Percentiles rank a stretch among this genome's conserved stretches.
Conservation (phyloP, 2,113 vertebrate genomes). For the Rhodinocichla rosea region DNA sequence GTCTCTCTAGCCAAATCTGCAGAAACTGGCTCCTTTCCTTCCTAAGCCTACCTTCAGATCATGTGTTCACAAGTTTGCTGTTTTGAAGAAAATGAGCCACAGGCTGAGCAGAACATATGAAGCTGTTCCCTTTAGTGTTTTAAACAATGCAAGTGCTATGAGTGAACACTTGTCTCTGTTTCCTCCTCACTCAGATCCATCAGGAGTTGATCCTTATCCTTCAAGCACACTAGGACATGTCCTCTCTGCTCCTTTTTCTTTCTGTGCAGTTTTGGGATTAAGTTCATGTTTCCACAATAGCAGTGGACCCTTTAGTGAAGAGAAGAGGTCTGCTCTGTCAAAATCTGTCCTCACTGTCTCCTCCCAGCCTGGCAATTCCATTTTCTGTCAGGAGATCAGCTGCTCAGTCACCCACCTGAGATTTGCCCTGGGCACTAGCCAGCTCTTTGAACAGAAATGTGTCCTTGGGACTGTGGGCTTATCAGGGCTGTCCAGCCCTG, state of each 20-base stretch:
- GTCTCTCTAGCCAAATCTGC: not conserved
- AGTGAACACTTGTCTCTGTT: not conserved
- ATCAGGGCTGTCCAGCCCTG: not conserved
- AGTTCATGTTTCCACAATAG: not conserved
- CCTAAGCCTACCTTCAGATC: not conserved
- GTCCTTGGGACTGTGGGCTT: not conserved
- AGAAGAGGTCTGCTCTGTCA: not conserved
- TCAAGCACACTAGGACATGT: not conserved
- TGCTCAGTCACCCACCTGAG: not conserved
- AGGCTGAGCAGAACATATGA: not conserved
- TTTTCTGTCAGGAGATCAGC: not conserved
- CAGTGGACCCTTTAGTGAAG: not conserved
- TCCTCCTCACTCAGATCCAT: not conserved
- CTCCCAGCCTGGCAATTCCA: not conserved
- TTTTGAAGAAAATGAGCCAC: not conserved
- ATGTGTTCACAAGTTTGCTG: rapidly evolving
- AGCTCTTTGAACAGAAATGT: not conserved
- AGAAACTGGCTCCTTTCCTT: not conserved
- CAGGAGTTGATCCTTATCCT: not conserved
- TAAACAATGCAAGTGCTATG: not conserved
- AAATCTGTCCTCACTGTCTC: not conserved
- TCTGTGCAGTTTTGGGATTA: not conserved
- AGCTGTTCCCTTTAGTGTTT: not conserved
- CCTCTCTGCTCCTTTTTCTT: not conserved
- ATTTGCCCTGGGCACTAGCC: not conserved